Percentiles rank a stretch among this genome's conserved stretches.
Conservation (phyloP, 2,888 invertebrate genomes). For the Nemoura dubitans region DNA sequence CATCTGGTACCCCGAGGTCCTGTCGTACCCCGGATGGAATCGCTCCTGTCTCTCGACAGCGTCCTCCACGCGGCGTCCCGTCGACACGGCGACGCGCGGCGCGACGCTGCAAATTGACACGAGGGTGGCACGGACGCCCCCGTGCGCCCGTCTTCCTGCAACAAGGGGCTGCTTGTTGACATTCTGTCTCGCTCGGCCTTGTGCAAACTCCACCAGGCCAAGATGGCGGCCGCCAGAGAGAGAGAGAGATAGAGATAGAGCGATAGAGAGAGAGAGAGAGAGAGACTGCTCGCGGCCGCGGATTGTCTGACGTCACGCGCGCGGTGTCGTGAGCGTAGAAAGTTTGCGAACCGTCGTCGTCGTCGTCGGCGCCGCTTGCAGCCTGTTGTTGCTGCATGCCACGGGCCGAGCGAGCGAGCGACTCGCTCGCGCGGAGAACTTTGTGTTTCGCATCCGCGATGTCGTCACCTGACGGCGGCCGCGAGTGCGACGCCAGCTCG, state of each 20-base stretch:
- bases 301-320: neutral
- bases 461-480: no score
- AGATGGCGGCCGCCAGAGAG: neutral
- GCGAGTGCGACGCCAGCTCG: no score
- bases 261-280: neutral
- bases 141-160: no score
- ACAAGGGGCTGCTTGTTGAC: neutral
- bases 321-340: constrained; percentile 13
- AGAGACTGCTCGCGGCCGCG: neutral
- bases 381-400: neutral
- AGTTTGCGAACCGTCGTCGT: neutral
- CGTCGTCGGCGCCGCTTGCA: neutral
- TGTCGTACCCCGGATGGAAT: no score
- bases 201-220: neutral
- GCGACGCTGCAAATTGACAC: no score
- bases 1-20: no score
- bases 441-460: no score
- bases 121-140: no score
- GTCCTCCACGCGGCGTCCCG: no score
- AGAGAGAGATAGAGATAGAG: constrained; percentile 16
- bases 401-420: no score
- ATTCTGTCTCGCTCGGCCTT: neutral
- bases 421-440: neutral
- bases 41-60: no score
- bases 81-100: no score